Conservation (phyloP, 2,888 invertebrate species). For the Rambutsinella grinnellia region DNA sequence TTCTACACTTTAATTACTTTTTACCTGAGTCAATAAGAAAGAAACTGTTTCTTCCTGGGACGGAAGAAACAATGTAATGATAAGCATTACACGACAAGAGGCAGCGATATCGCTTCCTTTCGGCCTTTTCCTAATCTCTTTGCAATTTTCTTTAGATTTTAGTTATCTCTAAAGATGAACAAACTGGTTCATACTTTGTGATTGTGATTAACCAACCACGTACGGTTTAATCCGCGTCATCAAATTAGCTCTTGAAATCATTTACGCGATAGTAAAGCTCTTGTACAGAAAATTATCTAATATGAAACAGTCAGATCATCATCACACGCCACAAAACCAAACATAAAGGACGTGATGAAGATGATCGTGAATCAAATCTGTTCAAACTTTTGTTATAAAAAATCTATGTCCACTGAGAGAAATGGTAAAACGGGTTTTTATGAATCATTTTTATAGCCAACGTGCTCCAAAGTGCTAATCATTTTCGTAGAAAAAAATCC, state of each 20-base stretch:
- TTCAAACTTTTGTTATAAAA: background rate
- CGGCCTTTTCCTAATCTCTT: slow-evolving; percentile 1
- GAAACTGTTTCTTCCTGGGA: background rate
- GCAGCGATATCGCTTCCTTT: slow-evolving; percentile 3
- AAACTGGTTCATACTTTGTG: no score
- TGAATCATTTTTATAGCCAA: background rate
- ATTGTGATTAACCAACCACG: background rate
- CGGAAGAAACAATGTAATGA: background rate
- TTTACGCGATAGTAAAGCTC: background rate
- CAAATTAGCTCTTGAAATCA: background rate
- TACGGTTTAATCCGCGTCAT: background rate
- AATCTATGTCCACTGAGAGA: background rate
- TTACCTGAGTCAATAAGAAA: background rate
- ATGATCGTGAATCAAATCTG: background rate
- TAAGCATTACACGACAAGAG: no score
- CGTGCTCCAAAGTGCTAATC: slow-evolving; percentile 24
- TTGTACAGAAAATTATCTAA: background rate
- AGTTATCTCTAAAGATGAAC: no score
- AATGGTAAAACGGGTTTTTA: background rate
- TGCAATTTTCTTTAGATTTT: no score
- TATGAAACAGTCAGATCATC: background rate
- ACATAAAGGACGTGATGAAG: background rate
- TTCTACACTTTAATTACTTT: background rate
- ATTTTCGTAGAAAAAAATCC: background rate
- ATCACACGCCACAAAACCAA: background rate